phyloP scores from a whole-genome alignment of 1,140 invertebrate genomes.

The Oscheius sp. region DNA sequence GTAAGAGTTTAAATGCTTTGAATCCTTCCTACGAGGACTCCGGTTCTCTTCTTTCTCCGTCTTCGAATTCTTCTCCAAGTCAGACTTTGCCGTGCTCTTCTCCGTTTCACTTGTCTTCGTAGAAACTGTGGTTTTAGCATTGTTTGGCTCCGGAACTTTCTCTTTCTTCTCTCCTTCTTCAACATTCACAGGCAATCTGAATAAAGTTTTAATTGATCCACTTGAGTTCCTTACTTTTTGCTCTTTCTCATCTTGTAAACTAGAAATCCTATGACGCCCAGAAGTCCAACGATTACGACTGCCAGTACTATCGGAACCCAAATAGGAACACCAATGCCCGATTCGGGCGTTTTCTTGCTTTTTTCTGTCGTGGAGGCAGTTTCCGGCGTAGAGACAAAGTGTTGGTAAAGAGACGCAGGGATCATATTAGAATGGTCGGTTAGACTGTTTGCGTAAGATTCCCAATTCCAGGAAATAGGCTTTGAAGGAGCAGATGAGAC shows the following conservation, averaged over 20 bases:
- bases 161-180: background rate
- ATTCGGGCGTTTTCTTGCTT: background rate
- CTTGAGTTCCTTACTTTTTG: too few relatives aligned
- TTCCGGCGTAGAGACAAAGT: background rate
- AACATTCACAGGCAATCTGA: background rate
- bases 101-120: background rate
- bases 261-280: background rate
- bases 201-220: too few relatives aligned
- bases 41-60: slow-evolving; percentile 9
- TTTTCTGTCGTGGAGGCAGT: too few relatives aligned
- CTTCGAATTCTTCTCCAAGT: background rate
- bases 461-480: background rate
- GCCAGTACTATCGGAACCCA: background rate
- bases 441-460: background rate
- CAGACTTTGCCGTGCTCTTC: background rate
- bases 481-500: background rate
- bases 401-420: background rate
- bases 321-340: background rate
- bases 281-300: background rate
- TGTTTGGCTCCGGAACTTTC: background rate
- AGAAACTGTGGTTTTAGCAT: background rate
- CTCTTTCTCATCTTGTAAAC: background rate
- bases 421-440: background rate
- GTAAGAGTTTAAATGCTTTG: background rate
- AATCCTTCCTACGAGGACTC: too few relatives aligned